Evolutionary conservation across 2,888 invertebrate genomes (phyloP).

Genomic region (Neoascia interrupta): DNA sequence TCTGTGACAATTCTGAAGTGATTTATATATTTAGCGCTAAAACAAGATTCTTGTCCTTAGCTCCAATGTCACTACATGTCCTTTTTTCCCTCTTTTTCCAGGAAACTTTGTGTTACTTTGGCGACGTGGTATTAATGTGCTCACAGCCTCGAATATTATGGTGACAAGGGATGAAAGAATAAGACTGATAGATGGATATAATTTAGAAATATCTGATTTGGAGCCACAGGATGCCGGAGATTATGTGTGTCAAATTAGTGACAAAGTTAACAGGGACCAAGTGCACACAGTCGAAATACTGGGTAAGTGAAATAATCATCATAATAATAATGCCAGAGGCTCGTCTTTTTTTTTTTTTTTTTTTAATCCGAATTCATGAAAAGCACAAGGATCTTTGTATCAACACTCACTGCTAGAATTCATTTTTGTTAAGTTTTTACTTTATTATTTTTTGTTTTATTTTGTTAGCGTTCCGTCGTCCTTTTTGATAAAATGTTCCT

Average conservation of each 20-base stretch:
- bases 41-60: slow-evolving; percentile 43
- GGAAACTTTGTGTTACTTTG: slow-evolving; percentile 85
- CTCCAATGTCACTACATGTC: not conserved
- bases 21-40: slow-evolving; percentile 65
- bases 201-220: slow-evolving; percentile 86
- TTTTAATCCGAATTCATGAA: slow-evolving; percentile 48
- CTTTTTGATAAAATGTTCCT: not conserved
- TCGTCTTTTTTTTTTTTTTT: slow-evolving; percentile 13
- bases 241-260: slow-evolving; percentile 88
- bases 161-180: slow-evolving; percentile 86
- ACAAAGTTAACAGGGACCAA: slow-evolving; percentile 85
- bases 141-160: slow-evolving; percentile 87
- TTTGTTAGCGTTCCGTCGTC: not conserved
- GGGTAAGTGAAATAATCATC: slow-evolving; percentile 75
- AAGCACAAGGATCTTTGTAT: slow-evolving; percentile 32
- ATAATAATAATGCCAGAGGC: slow-evolving; percentile 54
- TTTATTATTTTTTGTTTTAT: slow-evolving; percentile 1
- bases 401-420: no score
- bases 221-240: slow-evolving; percentile 85
- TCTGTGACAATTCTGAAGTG: slow-evolving; percentile 63
- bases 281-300: slow-evolving; percentile 87
- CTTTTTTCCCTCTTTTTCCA: slow-evolving; percentile 74
- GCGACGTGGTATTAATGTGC: slow-evolving; percentile 86
- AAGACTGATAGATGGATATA: slow-evolving; percentile 85
- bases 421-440: no score